These are phyloP conservation scores for Lasioglossum oenotherae DNA, from an alignment of 2,888 invertebrate genomes.

Conservation along the genomic window DNA sequence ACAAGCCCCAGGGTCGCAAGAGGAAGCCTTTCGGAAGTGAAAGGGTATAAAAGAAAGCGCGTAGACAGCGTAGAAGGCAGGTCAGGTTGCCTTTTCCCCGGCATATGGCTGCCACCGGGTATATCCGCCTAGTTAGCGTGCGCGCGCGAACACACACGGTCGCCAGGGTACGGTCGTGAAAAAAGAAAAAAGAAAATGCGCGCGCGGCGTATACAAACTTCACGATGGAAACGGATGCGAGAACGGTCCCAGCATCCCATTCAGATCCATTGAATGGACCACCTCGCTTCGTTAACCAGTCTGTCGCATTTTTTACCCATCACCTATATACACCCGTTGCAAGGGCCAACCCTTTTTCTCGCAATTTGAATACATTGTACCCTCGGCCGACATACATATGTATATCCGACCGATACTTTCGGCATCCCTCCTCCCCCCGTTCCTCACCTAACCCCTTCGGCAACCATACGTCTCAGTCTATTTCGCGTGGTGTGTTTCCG, in stretches of 20 bases:
- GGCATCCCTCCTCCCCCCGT: conserved; percentile 14
- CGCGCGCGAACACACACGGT: conserved; percentile 3
- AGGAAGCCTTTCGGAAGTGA: neutral
- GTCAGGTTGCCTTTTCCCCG: conserved; percentile 50
- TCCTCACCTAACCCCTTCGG: conserved; percentile 34
- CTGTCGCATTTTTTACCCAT: conserved; percentile 84
- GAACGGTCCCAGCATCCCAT: conserved; percentile 82
- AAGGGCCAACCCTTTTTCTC: conserved; percentile 82
- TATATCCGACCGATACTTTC: conserved; percentile 82
- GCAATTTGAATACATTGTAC: conserved; percentile 84
- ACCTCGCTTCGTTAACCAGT: conserved; percentile 85
- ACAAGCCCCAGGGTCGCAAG: neutral
- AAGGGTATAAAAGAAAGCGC: neutral
- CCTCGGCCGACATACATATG: conserved; percentile 83
- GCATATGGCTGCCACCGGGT: conserved; percentile 61
- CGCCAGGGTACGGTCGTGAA: neutral
- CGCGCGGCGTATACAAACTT: conserved; percentile 49
- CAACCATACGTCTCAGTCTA: conserved; percentile 53
- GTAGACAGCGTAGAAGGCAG: conserved; percentile 33
- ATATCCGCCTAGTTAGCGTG: conserved; percentile 68
- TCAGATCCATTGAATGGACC: conserved; percentile 82
- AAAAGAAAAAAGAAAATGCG: neutral
- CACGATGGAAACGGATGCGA: conserved; percentile 59
- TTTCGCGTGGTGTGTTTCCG: conserved; percentile 42
- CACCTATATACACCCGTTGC: conserved; percentile 71